These are phyloP conservation scores for Syngnathus rostellatus DNA, from an alignment of 2,797 vertebrate species.

Conservation along the genomic window DNA sequence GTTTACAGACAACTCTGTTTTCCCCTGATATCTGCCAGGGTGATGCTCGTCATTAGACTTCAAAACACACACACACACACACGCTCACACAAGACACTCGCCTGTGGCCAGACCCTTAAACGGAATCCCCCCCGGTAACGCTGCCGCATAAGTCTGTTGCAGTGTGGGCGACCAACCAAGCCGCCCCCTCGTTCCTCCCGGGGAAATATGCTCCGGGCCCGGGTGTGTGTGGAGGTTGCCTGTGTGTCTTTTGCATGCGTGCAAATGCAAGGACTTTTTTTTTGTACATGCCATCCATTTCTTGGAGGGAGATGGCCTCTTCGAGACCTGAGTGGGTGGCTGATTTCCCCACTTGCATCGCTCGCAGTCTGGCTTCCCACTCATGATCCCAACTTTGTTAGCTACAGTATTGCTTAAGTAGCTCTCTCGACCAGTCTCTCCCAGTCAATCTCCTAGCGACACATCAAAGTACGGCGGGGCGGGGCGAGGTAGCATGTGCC, in stretches of 20 bases:
- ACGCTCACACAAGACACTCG: conserved; percentile 20
- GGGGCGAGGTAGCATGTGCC: conserved; percentile 6
- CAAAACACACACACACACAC: conserved; percentile 22
- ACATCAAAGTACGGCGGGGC: conserved; percentile 25
- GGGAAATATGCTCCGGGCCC: conserved; percentile 46
- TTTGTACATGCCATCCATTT: conserved; percentile 54
- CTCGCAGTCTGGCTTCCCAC: conserved; percentile 59
- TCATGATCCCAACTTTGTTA: conserved; percentile 59
- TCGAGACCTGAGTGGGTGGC: conserved; percentile 62
- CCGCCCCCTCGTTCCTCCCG: conserved; percentile 8
- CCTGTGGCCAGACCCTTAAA: conserved; percentile 53
- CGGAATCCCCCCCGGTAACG: conserved; percentile 46
- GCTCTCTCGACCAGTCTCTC: conserved; percentile 37
- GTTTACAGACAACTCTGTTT: conserved; percentile 61
- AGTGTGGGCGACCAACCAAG: conserved; percentile 36
- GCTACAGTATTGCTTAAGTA: conserved; percentile 38
- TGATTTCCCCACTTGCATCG: conserved; percentile 58
- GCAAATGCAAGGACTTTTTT: conserved; percentile 25
- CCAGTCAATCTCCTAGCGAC: conserved; percentile 7
- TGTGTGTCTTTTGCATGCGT: conserved; percentile 29
- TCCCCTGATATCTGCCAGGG: conserved; percentile 58
- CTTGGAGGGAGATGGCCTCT: conserved; percentile 55
- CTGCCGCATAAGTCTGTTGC: conserved; percentile 53
- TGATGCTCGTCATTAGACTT: conserved; percentile 60
- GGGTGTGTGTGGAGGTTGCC: conserved; percentile 26